phyloP scores from a whole-genome alignment of 92 coral and sea anemone species.

The Hydrozoanthus gracilis region DNA sequence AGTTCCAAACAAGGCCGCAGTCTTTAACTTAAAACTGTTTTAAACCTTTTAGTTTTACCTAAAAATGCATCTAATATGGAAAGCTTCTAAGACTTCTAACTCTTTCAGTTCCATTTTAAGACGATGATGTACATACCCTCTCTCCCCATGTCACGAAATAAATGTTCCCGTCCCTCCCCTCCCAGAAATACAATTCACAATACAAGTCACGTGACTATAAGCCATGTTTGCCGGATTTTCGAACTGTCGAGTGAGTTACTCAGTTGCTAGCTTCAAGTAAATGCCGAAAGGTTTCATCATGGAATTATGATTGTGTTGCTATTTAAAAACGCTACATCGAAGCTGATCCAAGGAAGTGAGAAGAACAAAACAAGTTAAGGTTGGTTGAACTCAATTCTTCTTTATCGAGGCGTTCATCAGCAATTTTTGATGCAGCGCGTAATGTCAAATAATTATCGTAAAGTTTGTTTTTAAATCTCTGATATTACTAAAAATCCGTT shows the following conservation, averaged over 20 bases:
- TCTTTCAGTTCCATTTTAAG: no score
- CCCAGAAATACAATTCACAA: background rate
- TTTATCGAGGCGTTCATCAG: background rate
- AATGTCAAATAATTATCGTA: constrained; percentile 5
- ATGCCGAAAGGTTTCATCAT: constrained; percentile 1
- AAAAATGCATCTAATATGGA: no score
- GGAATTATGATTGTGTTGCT: background rate
- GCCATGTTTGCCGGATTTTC: constrained; percentile 45
- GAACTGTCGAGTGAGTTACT: constrained; percentile 13
- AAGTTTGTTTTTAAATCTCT: background rate
- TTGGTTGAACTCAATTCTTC: background rate
- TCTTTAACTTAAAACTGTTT: no score
- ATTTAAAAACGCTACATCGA: background rate
- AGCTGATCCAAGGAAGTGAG: background rate
- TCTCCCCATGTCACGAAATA: no score
- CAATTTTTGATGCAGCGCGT: background rate
- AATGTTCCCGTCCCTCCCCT: constrained; percentile 16
- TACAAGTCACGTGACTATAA: constrained; percentile 29
- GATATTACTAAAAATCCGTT: background rate
- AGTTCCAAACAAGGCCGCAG: no score
- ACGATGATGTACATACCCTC: no score
- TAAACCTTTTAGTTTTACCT: no score
- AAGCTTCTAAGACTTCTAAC: no score
- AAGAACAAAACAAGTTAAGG: constrained; percentile 14
- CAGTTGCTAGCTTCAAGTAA: background rate